phyloP scores from a whole-genome alignment of 2,888 invertebrate species.

The Ecdyonurus torrentis region DNA sequence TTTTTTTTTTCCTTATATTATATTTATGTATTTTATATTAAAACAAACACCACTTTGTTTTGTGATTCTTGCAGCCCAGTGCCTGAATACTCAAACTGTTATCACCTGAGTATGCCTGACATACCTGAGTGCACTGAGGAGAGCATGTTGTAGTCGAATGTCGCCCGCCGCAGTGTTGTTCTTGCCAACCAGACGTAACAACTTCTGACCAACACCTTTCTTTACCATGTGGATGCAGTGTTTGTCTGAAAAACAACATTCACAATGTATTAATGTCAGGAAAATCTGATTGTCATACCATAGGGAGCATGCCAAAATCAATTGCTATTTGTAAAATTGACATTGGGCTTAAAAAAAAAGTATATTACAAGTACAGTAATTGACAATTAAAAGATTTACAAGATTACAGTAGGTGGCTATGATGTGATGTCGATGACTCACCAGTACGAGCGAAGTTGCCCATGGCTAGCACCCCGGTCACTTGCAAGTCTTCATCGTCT shows the following conservation, averaged over 20 bases:
- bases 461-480: slow-evolving; percentile 69
- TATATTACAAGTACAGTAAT: neutral
- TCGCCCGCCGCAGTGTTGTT: slow-evolving; percentile 42
- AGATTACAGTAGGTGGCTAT: too few species aligned
- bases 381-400: too few species aligned
- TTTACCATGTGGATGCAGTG: slow-evolving; percentile 73
- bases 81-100: too few species aligned
- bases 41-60: too few species aligned
- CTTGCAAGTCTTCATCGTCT: slow-evolving; percentile 52
- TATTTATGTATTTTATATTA: too few species aligned
- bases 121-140: slow-evolving; percentile 52
- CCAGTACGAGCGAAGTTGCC: slow-evolving; percentile 77
- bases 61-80: too few species aligned
- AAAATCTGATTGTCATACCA: neutral
- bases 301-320: neutral
- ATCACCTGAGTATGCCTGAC: too few species aligned
- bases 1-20: too few species aligned
- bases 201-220: slow-evolving; percentile 53
- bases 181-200: slow-evolving; percentile 29
- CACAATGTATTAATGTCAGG: neutral
- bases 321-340: neutral
- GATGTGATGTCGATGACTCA: too few species aligned
- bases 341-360: slow-evolving; percentile 2
- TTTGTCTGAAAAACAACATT: slow-evolving; percentile 37
- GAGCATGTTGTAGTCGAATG: slow-evolving; percentile 50